phyloP scores from a whole-genome alignment of 1,140 invertebrate species.

The Archegozetes longisetosus region DNA sequence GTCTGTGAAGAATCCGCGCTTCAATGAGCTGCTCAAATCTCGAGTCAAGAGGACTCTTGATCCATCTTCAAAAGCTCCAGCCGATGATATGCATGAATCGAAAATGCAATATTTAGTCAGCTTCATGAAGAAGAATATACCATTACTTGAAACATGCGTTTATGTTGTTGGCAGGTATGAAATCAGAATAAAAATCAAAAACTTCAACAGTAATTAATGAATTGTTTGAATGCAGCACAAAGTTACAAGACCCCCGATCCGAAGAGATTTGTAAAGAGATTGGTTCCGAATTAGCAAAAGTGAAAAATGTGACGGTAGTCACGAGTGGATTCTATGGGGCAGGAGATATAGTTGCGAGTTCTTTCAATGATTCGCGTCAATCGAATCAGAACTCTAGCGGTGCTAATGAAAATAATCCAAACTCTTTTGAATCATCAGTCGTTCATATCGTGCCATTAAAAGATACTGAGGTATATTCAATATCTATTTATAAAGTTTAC shows the following conservation, averaged over 20 bases:
- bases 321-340: conserved; percentile 29
- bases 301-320: conserved; percentile 25
- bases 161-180: conserved; percentile 25
- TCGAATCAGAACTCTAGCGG: conserved; percentile 6
- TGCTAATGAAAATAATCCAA: too few species aligned
- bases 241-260: conserved; percentile 15
- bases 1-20: conserved; percentile 18
- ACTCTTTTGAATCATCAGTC: conserved; percentile 14
- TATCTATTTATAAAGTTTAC: background rate
- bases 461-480: conserved; percentile 15
- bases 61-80: conserved; percentile 22
- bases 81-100: conserved; percentile 25
- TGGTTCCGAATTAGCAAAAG: conserved; percentile 26
- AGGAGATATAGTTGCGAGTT: conserved; percentile 24
- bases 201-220: too few species aligned
- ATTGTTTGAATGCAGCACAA: conserved; percentile 16
- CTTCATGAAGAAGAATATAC: conserved; percentile 15
- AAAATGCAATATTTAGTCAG: conserved; percentile 25
- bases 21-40: conserved; percentile 21
- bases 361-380: conserved; percentile 22
- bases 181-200: background rate
- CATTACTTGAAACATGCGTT: conserved; percentile 24
- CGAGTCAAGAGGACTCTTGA: conserved; percentile 24
- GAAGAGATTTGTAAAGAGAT: conserved; percentile 26
- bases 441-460: conserved; percentile 23